Evolutionary conservation across 2,113 vertebrate genomes (phyloP), one percentile per base, ranked within the genome.

Genomic region (Drymodes brunneopygia): DNA sequence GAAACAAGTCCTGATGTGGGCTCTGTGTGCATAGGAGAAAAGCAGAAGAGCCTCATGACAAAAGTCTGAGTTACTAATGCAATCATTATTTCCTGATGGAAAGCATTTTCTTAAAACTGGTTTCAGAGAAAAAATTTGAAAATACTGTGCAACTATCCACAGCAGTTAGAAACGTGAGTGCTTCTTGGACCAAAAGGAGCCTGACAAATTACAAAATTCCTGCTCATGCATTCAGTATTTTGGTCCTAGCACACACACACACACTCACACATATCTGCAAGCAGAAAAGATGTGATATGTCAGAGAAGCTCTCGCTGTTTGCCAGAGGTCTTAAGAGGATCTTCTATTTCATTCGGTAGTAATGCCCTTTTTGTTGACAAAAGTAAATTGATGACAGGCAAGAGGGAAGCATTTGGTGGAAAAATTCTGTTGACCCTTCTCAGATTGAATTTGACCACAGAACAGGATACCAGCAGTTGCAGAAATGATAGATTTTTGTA

Each of bases 401-500:
- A 97, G 97, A 97, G 96, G 98, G 97, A 98, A 98, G 97, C 98
- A 96, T 98, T 98, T 98, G 97, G 97, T 97, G 98, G 97, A 98
- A 98, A 98, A 97, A 98, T 98, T 98, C 97, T 98, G 98, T 99
- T 99, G 99, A 99, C 99, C 99, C 98, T 98, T 98, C 97, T 98
- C 97, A 99, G 99, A 99, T 99, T 99, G 98, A 98, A 99, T 99
- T 99, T 99, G 98, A 98, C 98, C 98, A 99, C 98, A 97, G 98
- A 97, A 98, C 98, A 98, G 98, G 98, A 98, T 98, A 98, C 98
- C 96, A 97, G 97, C 98, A 98, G 98, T 98, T 98, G 98, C 94
- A 98, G 98, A 99, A 99, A 99, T 99, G 99, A 99, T 99, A 99
- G 99, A 99, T 99, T 99, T 99, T 99, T 98, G 98, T 99, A 99